These are phyloP conservation scores for Zoanthus sansibaricus DNA, from an alignment of 92 coral and sea anemone species.

Conservation along the genomic window DNA sequence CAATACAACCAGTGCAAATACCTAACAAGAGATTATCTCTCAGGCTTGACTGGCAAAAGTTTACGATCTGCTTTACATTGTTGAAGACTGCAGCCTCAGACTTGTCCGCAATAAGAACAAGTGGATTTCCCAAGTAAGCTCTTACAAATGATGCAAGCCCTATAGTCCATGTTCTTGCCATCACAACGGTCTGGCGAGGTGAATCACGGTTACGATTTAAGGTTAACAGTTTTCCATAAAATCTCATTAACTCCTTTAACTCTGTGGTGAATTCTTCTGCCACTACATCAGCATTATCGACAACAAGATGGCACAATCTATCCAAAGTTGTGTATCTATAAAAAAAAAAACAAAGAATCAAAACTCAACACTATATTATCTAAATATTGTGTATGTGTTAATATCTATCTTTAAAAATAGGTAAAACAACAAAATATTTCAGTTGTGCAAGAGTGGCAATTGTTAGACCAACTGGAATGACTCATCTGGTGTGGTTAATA, in stretches of 20 bases:
- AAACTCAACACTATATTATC: no score
- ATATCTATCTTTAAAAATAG: no score
- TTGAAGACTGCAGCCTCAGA: conserved; percentile 87
- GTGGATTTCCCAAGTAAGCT: conserved; percentile 91
- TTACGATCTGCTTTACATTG: conserved; percentile 75
- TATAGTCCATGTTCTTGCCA: conserved; percentile 86
- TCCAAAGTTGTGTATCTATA: conserved; percentile 69
- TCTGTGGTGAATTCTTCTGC: conserved; percentile 86
- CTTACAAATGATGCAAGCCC: conserved; percentile 87
- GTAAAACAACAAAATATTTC: no score
- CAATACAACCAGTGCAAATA: conserved; percentile 13
- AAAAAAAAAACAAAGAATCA: neutral
- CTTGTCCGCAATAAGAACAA: conserved; percentile 76
- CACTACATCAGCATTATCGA: conserved; percentile 87
- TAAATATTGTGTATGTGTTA: no score
- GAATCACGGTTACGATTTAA: conserved; percentile 83
- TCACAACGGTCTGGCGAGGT: conserved; percentile 86
- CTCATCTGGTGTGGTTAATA: no score
- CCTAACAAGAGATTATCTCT: conserved; percentile 68
- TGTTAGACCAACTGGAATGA: no score
- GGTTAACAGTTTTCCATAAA: conserved; percentile 73
- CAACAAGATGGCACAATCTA: conserved; percentile 84
- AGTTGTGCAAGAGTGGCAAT: no score
- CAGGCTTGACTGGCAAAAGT: conserved; percentile 65
- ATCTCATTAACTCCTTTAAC: conserved; percentile 88